A percentile compares a stretch with the other conserved stretches of the same genome.
These are phyloP conservation scores for Phenganax subtilis DNA, from an alignment of 92 coral and sea anemone species.

Conservation along the genomic window DNA sequence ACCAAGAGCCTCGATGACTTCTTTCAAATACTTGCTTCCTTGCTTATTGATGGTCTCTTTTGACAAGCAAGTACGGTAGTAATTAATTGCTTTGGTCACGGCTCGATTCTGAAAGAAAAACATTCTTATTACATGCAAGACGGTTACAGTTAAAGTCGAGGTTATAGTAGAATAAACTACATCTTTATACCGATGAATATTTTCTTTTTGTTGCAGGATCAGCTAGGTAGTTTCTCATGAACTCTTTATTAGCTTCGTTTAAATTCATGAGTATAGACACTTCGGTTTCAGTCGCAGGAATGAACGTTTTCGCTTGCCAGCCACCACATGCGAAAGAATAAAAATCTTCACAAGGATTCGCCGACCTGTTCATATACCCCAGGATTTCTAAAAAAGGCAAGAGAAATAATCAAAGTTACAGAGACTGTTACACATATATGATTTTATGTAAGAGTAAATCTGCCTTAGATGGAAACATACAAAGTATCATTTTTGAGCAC, in stretches of 20 bases:
- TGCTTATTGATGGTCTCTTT: constrained; percentile 5
- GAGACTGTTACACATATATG: too few species aligned
- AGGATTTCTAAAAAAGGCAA: neutral
- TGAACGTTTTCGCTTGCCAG: constrained; percentile 29
- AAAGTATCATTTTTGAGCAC: too few species aligned
- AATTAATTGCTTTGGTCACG: constrained; percentile 31
- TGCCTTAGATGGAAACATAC: neutral
- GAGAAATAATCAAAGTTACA: too few species aligned
- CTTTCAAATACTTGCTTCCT: constrained; percentile 23
- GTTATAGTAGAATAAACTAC: neutral
- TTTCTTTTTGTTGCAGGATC: constrained; percentile 20
- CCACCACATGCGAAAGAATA: constrained; percentile 37
- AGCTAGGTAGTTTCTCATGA: constrained; percentile 15
- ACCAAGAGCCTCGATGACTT: constrained; percentile 13
- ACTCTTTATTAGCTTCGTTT: neutral
- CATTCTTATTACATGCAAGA: neutral
- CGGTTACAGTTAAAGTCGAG: neutral
- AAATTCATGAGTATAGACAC: constrained; percentile 1
- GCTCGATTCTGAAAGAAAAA: constrained; percentile 13
- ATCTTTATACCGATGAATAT: constrained; percentile 8
- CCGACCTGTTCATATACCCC: constrained; percentile 34
- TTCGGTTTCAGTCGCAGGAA: constrained; percentile 2
- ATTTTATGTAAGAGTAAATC: neutral
- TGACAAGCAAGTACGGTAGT: constrained; percentile 31
- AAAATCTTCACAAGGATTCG: constrained; percentile 37